Evolutionary conservation across 1,140 invertebrate species (phyloP).

Genomic region (Coenobita brevimanus): DNA sequence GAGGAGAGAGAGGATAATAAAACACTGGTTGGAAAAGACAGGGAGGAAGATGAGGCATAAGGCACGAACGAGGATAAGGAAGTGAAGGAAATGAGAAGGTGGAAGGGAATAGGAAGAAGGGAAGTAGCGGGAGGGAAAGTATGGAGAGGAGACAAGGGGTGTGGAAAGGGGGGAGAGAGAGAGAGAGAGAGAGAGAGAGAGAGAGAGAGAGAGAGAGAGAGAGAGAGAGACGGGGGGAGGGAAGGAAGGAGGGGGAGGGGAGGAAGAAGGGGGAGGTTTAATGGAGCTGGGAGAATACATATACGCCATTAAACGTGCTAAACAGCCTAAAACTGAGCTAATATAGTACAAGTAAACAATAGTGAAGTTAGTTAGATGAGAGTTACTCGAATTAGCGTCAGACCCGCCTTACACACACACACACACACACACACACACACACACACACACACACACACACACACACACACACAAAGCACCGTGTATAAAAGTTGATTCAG

Average conservation of each 20-base stretch:
- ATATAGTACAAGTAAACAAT: too few relatives aligned
- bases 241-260: neutral
- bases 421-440: too few relatives aligned
- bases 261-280: conserved; percentile 7
- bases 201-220: neutral
- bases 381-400: too few relatives aligned
- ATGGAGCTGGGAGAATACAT: too few relatives aligned
- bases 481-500: too few relatives aligned
- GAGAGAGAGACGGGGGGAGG: neutral
- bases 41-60: neutral
- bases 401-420: too few relatives aligned
- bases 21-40: neutral
- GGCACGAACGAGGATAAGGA: too few relatives aligned
- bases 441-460: too few relatives aligned
- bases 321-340: too few relatives aligned
- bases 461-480: too few relatives aligned
- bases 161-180: neutral
- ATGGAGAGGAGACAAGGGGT: neutral
- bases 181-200: neutral
- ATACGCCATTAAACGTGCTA: too few relatives aligned
- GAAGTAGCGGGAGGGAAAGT: neutral
- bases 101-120: neutral
- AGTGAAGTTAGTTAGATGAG: too few relatives aligned
- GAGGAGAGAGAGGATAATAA: neutral
- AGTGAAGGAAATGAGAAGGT: neutral